phyloP scores from a whole-genome alignment of 2,888 invertebrate species.

The Aspidiotus destructor region DNA sequence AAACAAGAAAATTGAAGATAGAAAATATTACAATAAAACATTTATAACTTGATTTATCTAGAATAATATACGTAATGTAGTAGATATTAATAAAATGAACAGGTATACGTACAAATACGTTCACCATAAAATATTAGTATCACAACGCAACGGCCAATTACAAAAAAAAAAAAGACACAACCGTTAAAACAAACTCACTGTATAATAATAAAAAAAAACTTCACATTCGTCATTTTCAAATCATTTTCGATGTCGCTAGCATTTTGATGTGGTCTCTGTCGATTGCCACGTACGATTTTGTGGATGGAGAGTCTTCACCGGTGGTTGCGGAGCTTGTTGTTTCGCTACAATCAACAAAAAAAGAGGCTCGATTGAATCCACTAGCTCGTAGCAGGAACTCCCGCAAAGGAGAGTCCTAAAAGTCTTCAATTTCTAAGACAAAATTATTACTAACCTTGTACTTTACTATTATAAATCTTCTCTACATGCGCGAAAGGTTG shows the following conservation, averaged over 20 bases:
- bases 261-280: constrained; percentile 21
- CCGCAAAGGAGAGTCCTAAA: background rate
- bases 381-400: background rate
- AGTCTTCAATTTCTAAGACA: background rate
- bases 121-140: too few relatives aligned
- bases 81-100: too few relatives aligned
- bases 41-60: too few relatives aligned
- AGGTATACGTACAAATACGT: too few relatives aligned
- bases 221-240: background rate
- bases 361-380: background rate
- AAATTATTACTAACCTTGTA: constrained; percentile 25
- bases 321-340: constrained; percentile 30
- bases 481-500: constrained; percentile 41
- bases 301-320: constrained; percentile 5
- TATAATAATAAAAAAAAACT: background rate
- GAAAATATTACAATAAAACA: too few relatives aligned
- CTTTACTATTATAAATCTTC: constrained; percentile 42
- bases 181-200: background rate
- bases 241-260: constrained; percentile 14
- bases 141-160: too few relatives aligned
- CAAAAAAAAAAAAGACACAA: too few relatives aligned
- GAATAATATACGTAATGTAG: too few relatives aligned
- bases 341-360: constrained; percentile 12
- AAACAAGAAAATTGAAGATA: too few relatives aligned
- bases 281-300: constrained; percentile 18